phyloP scores from a whole-genome alignment of 2,113 vertebrate genomes.

The Corythornis madagascariensis region DNA sequence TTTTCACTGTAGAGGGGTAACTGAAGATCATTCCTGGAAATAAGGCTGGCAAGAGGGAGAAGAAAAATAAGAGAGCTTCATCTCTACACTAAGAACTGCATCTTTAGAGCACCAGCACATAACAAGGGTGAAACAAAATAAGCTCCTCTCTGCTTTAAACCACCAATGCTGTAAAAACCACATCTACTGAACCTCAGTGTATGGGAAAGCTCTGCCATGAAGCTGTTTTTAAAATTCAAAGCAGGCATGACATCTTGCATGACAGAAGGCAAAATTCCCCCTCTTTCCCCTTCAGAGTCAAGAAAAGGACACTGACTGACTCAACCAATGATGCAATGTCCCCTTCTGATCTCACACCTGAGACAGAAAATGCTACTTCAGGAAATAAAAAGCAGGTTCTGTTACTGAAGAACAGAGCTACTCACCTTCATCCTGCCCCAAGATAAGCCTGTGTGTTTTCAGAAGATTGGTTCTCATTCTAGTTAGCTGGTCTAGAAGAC shows the following conservation, averaged over 20 bases:
- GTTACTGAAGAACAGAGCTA: neutral
- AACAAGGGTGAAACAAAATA: neutral
- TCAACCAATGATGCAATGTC: neutral
- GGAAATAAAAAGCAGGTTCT: neutral
- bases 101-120: neutral
- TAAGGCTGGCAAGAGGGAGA: neutral
- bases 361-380: neutral
- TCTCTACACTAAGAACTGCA: neutral
- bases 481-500: constrained; percentile 82
- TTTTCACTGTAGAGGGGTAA: neutral
- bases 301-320: neutral
- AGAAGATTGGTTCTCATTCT: constrained; percentile 84
- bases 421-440: constrained; percentile 83
- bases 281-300: neutral
- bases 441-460: constrained; percentile 79
- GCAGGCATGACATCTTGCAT: neutral
- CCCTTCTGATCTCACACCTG: neutral
- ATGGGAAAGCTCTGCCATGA: neutral
- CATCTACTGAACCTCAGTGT: neutral
- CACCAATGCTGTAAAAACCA: neutral
- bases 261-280: neutral
- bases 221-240: neutral
- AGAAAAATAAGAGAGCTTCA: neutral
- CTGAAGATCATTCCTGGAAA: neutral
- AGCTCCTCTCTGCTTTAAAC: neutral